Conservation (phyloP, 2,888 invertebrate species). For the Schizaphis graminum region DNA sequence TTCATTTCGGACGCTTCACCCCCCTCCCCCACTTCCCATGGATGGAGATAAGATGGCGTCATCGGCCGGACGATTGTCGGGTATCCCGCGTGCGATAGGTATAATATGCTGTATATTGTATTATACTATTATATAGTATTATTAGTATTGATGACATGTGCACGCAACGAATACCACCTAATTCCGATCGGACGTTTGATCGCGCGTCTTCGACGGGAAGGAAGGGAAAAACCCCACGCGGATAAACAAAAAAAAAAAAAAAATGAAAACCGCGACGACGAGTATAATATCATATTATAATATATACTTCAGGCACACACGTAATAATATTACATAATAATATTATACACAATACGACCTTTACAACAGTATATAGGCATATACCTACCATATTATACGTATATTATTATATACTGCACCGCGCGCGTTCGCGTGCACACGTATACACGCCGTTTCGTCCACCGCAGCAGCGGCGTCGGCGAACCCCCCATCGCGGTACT, state of each 20-base stretch:
- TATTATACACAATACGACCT: background rate
- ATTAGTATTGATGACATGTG: too few species aligned
- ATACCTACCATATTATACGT: background rate
- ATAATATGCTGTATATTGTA: too few species aligned
- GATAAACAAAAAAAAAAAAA: background rate
- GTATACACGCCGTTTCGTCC: background rate
- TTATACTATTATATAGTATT: too few species aligned
- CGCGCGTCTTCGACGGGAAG: background rate
- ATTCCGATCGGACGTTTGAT: background rate
- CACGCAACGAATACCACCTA: background rate
- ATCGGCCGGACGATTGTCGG: background rate
- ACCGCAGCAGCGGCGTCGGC: background rate
- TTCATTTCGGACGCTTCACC: background rate
- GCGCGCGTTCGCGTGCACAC: background rate
- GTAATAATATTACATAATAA: background rate
- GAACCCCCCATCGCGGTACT: conserved; percentile 39
- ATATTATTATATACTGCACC: background rate
- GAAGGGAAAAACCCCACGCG: background rate
- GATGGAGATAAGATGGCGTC: background rate
- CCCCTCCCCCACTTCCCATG: background rate
- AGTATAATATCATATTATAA: background rate
- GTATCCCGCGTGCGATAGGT: background rate
- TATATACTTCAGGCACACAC: background rate
- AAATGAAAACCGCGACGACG: conserved; percentile 7
- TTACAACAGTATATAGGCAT: background rate